Evolutionary conservation across 2,888 invertebrate genomes (phyloP), one percentile per base, ranked within the genome.

Genomic region (Eurytoma californica): DNA sequence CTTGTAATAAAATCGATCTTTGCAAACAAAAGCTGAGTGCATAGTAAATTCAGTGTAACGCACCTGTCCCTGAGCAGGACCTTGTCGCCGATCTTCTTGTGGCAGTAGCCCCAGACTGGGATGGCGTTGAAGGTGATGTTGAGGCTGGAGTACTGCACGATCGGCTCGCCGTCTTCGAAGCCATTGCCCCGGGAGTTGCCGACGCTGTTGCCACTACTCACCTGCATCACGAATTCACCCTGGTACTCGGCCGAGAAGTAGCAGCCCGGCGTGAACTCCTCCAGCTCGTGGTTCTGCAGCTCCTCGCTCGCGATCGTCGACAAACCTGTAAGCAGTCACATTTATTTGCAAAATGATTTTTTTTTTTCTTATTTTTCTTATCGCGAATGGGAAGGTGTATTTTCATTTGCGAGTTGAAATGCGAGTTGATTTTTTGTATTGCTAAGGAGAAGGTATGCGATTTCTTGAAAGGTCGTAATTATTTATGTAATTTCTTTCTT

Each of bases 241-340:
- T 94, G 94, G 83, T 92, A 92, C 87, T 93, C 93, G 79, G 92
- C 92, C 30, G 93, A 92, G 88, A 94, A 94, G 88, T 93, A 94
- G 87, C 94, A 94, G 55, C 92, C 91, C 63, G 91, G 91, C 81
- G 84, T 86, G 82, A 86, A 84, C 75, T 85, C 84, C 76, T 85
- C 86, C 30, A 87, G 72, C 80, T 85, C 65, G 80, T 74, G 68
- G 18, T 65, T 80, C 55, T 83, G 82, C 77, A 82, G 78, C 49
- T 84, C 84, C 73, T 83, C 82, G 60, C 79, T 82, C 16, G 82
- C 82, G 57, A 83, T 77, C 63, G 82, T 83, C 75, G 84, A 82
- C 73, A 83, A 82, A 57, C 82, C 84, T 84, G 80, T 65, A 82
- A 65, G 28, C 4, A 7, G 7, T 7, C 2, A 39, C 3, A 3